phyloP scores from a whole-genome alignment of 64 coral and sea anemone species.

The Porites australiensis region DNA sequence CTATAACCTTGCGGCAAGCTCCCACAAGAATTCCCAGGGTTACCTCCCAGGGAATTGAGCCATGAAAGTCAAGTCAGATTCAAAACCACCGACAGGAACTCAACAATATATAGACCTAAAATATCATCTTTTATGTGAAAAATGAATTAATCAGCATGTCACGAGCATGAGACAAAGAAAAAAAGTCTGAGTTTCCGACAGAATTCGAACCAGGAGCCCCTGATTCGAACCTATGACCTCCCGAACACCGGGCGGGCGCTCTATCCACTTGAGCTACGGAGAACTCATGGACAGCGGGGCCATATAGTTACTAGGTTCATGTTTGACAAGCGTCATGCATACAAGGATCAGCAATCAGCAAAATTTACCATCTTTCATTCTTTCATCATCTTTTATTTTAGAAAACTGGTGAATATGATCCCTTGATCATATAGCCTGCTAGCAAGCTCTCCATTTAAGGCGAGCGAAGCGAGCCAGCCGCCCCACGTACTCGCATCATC shows the following conservation, averaged over 20 bases:
- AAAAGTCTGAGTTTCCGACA: not conserved
- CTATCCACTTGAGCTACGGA: too few species aligned
- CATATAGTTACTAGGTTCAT: not conserved
- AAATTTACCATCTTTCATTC: not conserved
- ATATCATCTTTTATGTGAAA: not conserved
- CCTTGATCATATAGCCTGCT: not conserved
- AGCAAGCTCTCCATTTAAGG: too few species aligned
- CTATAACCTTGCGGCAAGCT: constrained; percentile 1
- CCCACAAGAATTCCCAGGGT: not conserved
- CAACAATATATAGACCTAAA: not conserved
- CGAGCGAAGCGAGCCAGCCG: not conserved
- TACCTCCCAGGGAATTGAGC: not conserved
- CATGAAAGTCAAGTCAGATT: not conserved
- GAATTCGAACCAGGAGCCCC: not conserved
- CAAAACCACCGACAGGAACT: not conserved
- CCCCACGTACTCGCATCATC: not conserved
- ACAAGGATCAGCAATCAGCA: not conserved
- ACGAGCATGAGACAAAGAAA: too few species aligned
- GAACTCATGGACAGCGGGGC: not conserved
- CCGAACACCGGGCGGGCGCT: too few species aligned
- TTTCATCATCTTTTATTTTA: constrained; percentile 3
- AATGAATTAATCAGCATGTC: not conserved
- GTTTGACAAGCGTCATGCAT: not conserved
- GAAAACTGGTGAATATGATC: not conserved
- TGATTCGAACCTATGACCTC: not conserved